These are phyloP conservation scores for Ctenicera cuprea DNA, from an alignment of 2,888 invertebrate species.

Conservation along the genomic window DNA sequence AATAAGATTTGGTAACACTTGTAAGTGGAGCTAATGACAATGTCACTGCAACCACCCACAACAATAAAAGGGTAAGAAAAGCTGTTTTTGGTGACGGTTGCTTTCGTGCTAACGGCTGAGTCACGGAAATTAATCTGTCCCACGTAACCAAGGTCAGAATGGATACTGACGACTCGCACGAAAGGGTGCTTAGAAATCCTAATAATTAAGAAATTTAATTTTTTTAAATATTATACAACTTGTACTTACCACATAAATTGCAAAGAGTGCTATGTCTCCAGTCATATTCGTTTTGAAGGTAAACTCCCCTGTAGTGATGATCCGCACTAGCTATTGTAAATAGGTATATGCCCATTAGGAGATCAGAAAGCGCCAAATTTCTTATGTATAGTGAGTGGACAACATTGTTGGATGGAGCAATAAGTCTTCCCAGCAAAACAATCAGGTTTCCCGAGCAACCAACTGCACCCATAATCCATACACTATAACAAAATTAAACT, in stretches of 20 bases:
- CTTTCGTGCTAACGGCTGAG: slow-evolving; percentile 74
- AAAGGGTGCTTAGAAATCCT: slow-evolving; percentile 78
- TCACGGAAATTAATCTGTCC: slow-evolving; percentile 79
- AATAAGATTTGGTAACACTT: slow-evolving; percentile 70
- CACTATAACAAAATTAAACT: no score
- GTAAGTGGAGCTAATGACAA: slow-evolving; percentile 74
- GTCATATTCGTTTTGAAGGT: slow-evolving; percentile 75
- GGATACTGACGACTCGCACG: slow-evolving; percentile 78
- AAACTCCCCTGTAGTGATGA: slow-evolving; percentile 74
- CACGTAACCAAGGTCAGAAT: slow-evolving; percentile 77
- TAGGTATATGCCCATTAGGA: slow-evolving; percentile 79
- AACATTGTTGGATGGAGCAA: slow-evolving; percentile 75
- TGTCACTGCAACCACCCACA: slow-evolving; percentile 74
- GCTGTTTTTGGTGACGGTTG: slow-evolving; percentile 72
- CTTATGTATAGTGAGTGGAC: slow-evolving; percentile 79
- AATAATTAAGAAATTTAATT: slow-evolving; percentile 43
- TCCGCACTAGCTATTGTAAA: slow-evolving; percentile 77
- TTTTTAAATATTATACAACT: not conserved
- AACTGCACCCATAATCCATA: slow-evolving; percentile 78
- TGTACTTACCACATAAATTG: slow-evolving; percentile 74
- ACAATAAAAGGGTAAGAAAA: slow-evolving; percentile 70
- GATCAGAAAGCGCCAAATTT: slow-evolving; percentile 78
- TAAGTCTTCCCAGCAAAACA: slow-evolving; percentile 75
- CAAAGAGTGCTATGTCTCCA: slow-evolving; percentile 78
- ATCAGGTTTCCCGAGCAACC: slow-evolving; percentile 77